Conservation (phyloP, 2,113 vertebrate genomes). For the Pungitius pungitius region DNA sequence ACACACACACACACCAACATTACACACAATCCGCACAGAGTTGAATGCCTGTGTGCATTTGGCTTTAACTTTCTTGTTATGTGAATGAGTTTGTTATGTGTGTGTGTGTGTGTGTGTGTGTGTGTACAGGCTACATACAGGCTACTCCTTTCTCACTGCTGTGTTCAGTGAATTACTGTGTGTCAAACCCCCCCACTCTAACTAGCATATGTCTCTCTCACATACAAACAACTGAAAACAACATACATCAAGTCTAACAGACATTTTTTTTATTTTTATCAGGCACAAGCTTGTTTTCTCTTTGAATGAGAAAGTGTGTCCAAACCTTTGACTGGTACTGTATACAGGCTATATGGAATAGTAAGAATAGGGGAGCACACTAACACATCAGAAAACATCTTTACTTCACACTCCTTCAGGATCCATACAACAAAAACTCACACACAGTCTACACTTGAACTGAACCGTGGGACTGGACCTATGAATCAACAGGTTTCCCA, state of each 20-base stretch:
- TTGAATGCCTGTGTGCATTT: constrained; percentile 40
- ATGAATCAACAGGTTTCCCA: constrained; percentile 66
- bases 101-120: constrained; percentile 4
- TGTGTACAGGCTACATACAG: constrained; percentile 1
- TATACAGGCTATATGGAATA: not conserved
- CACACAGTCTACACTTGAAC: not conserved
- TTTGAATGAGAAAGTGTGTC: too few species aligned
- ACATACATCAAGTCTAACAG: not conserved
- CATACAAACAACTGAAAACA: not conserved
- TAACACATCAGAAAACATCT: not conserved
- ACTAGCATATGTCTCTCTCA: not conserved
- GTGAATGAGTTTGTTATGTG: too few species aligned
- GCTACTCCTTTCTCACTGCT: constrained; percentile 52
- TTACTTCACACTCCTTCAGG: not conserved
- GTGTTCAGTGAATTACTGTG: constrained; percentile 54
- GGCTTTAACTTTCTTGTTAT: too few species aligned
- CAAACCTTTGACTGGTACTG: too few species aligned
- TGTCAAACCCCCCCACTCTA: not conserved
- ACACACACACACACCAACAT: not conserved
- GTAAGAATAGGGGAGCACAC: not conserved
- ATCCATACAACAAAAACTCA: not conserved
- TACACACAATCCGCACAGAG: not conserved
- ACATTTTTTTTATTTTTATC: not conserved
- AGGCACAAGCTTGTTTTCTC: too few species aligned
- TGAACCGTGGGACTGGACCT: constrained; percentile 1